Evolutionary conservation across 2,888 invertebrate genomes (phyloP).

Genomic region (Eupithecia subumbrata): DNA sequence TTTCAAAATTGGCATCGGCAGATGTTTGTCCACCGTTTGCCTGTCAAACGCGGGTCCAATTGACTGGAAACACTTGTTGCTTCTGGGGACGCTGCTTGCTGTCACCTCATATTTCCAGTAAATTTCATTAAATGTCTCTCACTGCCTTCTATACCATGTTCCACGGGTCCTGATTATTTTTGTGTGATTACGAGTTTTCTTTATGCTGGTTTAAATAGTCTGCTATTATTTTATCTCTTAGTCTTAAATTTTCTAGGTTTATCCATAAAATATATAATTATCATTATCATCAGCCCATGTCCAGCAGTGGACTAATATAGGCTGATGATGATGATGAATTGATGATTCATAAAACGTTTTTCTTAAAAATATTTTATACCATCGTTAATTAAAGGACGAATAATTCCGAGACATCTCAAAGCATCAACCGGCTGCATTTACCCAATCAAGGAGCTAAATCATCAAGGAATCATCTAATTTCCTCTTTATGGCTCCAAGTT

Average conservation of each 20-base stretch:
- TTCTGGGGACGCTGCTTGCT: slow-evolving; percentile 27
- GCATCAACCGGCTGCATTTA: slow-evolving; percentile 31
- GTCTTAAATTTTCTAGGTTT: neutral
- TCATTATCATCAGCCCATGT: no score
- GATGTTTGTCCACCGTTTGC: slow-evolving; percentile 20
- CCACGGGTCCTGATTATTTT: neutral
- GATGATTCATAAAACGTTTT: no score
- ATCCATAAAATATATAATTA: neutral
- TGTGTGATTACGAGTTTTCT: neutral
- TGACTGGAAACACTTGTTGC: slow-evolving; percentile 43
- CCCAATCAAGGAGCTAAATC: slow-evolving; percentile 32
- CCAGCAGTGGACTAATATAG: no score
- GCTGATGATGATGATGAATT: no score
- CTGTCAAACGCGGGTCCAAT: slow-evolving; percentile 26
- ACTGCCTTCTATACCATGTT: neutral
- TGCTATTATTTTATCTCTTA: neutral
- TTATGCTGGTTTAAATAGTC: neutral
- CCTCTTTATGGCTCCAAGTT: slow-evolving; percentile 28
- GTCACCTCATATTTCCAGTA: slow-evolving; percentile 23
- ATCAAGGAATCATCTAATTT: slow-evolving; percentile 36
- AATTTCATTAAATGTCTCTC: slow-evolving; percentile 14
- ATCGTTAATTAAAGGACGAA: neutral
- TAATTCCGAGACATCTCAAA: slow-evolving; percentile 11
- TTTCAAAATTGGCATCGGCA: slow-evolving; percentile 16
- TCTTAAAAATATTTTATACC: neutral